Base-by-base conservation (phyloP, 2,888 invertebrate species). In the Melanostoma scalare region DNA sequence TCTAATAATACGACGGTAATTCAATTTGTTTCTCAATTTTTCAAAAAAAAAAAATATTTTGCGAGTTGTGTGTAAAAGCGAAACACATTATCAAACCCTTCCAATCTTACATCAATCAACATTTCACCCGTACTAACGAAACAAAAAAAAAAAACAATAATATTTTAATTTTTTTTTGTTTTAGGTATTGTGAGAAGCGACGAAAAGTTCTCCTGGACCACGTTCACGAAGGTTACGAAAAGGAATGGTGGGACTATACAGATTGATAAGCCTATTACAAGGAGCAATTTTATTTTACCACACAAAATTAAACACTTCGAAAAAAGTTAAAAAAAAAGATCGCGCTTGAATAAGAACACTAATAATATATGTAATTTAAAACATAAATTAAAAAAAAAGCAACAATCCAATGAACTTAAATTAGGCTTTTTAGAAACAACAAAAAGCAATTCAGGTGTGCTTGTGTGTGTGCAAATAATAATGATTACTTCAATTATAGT, bases 221-320 rank as follows among this genome's bases (percentile, higher is more conserved):
- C 92, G 99, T 99, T 65, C 97, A 98, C 91, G 99, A 99, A 93
- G 99, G 99, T 85, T 98, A 99, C 91, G 99, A 99, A 92, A 98
- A 97, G 92, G 98, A 99, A 91, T 96, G 97, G 95, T 99, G 99
- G 99, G 97, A 96, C 89, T 98, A 97, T 92, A 96, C 95, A 92
- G 96, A 97, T 94, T 96, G 91, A 91, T 90, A 89, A 85, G 89
- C 55, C 52, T 2, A 42, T 9, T 33, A 31, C 44, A 31, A 30
- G 9, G 46, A 56, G 10, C n/a, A 44, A 67, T 67, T 42, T 44
- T 65, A 40, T 33, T 44, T 6, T 33, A 50, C 20, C 61, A 74
- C 40, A 53, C 53, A 78, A 31, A 65, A 84, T 31, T 8, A 50
- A 50, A 65, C 71, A 75, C 60, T 58, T 78, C 8, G 71, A 76